Evolutionary conservation across 2,888 invertebrate species (phyloP).

Genomic region (Acleris sparsana): DNA sequence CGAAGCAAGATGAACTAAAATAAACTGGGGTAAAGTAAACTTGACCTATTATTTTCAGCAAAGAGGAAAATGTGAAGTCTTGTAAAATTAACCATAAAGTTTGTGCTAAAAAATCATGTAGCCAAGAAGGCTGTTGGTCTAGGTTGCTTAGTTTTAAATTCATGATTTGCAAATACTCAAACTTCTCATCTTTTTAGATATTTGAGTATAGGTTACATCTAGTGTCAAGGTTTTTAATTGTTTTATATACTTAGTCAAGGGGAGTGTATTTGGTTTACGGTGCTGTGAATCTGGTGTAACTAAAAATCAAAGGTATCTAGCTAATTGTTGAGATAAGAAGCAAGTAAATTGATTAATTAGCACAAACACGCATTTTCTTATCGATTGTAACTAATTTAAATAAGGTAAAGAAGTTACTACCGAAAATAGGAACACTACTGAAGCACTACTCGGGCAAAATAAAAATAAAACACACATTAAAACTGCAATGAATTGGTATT

Average conservation of each 20-base stretch:
- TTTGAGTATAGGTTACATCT: too few species aligned
- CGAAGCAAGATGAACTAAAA: too few species aligned
- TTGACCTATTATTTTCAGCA: background rate
- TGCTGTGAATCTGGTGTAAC: background rate
- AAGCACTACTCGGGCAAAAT: conserved; percentile 65
- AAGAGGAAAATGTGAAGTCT: conserved; percentile 2
- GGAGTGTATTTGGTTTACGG: background rate
- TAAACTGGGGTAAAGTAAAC: too few species aligned
- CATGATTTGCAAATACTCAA: background rate
- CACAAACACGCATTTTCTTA: conserved; percentile 65
- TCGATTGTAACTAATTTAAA: conserved; percentile 59
- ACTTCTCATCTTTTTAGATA: background rate
- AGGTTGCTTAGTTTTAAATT: background rate
- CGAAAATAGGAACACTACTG: conserved; percentile 62
- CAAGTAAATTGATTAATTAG: conserved; percentile 56
- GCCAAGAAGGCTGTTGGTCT: background rate
- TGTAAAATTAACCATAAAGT: conserved; percentile 40
- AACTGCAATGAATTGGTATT: conserved; percentile 89
- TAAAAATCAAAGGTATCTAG: conserved; percentile 20
- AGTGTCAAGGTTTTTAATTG: background rate
- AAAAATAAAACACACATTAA: conserved; percentile 85
- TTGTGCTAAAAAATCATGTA: conserved; percentile 66
- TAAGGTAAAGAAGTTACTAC: conserved; percentile 55
- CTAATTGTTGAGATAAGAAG: conserved; percentile 35
- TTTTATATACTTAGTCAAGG: too few species aligned